A percentile compares a stretch with the other conserved stretches of the same genome.
Evolutionary conservation across 2,888 invertebrate genomes (phyloP).

Genomic region (Pyrgus malvae): DNA sequence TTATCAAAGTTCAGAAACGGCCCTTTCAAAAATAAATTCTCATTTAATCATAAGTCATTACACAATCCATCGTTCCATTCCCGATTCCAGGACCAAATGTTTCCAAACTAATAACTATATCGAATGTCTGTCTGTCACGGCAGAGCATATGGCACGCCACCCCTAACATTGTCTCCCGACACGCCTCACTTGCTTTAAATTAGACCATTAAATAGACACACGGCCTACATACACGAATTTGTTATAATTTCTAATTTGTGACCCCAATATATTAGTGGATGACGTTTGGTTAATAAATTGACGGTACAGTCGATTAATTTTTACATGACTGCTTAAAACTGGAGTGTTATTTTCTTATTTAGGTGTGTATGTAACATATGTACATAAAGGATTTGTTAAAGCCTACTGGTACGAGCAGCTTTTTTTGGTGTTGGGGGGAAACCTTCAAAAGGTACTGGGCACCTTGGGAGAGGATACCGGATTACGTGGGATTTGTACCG

Average conservation of each 20-base stretch:
- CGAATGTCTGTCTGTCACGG: constrained; percentile 30
- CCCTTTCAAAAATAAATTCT: too few species aligned
- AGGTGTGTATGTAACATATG: too few species aligned
- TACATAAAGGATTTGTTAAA: too few species aligned
- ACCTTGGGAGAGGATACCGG: too few species aligned
- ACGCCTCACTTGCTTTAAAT: constrained; percentile 47
- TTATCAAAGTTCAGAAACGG: too few species aligned
- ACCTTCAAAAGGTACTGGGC: too few species aligned
- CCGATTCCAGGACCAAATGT: neutral
- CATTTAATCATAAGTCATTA: too few species aligned
- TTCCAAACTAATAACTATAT: constrained; percentile 31
- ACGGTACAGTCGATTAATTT: neutral
- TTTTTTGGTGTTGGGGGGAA: too few species aligned
- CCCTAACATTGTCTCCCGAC: constrained; percentile 40
- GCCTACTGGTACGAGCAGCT: too few species aligned
- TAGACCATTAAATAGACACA: constrained; percentile 40
- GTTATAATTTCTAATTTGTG: constrained; percentile 22
- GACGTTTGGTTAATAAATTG: constrained; percentile 5
- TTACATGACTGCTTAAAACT: too few species aligned
- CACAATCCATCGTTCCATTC: neutral
- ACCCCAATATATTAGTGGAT: constrained; percentile 2
- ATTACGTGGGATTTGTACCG: too few species aligned
- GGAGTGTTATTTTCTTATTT: too few species aligned
- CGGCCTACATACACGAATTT: constrained; percentile 22
- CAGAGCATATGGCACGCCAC: constrained; percentile 34